Conservation (phyloP, 2,113 vertebrate species). For the Pelvicachromis taeniatus region DNA sequence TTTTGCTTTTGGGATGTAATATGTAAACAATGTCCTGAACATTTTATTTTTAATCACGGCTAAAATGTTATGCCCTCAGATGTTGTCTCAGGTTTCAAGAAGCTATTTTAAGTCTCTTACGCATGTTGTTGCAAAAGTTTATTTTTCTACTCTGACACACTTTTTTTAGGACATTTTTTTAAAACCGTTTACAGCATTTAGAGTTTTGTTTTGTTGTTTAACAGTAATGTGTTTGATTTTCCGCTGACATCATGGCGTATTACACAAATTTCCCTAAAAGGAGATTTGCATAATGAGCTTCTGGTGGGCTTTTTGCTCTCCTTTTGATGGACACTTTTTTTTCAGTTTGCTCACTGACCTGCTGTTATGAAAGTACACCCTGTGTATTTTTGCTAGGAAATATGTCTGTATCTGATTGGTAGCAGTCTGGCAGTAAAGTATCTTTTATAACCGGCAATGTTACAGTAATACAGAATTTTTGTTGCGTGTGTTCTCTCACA, state of each 20-base stretch:
- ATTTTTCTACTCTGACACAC: not conserved
- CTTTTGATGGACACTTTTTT: not conserved
- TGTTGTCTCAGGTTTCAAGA: constrained; percentile 38
- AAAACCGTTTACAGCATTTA: not conserved
- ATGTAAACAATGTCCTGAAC: not conserved
- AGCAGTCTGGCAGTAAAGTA: not conserved
- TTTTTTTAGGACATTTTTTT: not conserved
- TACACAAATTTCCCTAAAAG: not conserved
- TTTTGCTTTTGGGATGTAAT: not conserved
- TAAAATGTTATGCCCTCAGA: not conserved
- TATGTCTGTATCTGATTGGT: not conserved
- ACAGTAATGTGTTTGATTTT: not conserved
- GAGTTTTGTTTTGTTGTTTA: not conserved
- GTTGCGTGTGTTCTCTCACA: not conserved
- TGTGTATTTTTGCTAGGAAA: not conserved
- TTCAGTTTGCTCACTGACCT: not conserved
- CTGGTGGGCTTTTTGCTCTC: accelerated
- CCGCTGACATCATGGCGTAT: not conserved
- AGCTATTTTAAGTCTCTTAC: constrained; percentile 40
- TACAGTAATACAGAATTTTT: not conserved
- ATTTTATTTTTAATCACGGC: constrained; percentile 9
- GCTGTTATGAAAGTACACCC: not conserved
- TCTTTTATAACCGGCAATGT: not conserved
- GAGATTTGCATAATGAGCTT: not conserved
- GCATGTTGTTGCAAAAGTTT: not conserved